Percentiles rank a stretch among this genome's conserved stretches.
Evolutionary conservation across 2,888 invertebrate species (phyloP).

Genomic region (Drosophila atripex): DNA sequence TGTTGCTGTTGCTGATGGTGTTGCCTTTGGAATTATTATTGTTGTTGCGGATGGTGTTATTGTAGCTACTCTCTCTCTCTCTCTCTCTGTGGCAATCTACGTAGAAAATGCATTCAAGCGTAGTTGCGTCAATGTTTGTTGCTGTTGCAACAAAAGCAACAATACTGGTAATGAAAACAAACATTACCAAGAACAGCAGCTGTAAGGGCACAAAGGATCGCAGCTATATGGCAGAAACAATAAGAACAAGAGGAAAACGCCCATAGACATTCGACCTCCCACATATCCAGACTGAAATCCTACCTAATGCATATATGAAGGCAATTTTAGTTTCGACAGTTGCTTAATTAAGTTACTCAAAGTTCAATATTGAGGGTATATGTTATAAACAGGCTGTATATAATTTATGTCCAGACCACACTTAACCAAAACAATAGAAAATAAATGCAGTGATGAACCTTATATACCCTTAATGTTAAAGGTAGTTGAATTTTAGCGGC

Average conservation of each 20-base stretch:
- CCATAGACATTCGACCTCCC: constrained; percentile 41
- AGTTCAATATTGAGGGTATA: constrained; percentile 33
- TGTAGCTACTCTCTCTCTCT: constrained; percentile 7
- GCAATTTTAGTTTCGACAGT: constrained; percentile 27
- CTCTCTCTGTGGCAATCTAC: constrained; percentile 18
- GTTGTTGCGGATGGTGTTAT: constrained; percentile 28
- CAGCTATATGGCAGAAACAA: constrained; percentile 29
- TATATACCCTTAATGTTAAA: no score
- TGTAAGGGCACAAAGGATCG: not conserved
- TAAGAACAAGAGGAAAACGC: constrained; percentile 39
- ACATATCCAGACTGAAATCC: constrained; percentile 5
- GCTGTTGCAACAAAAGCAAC: constrained; percentile 49
- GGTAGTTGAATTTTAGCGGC: not conserved
- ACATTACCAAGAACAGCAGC: constrained; percentile 43
- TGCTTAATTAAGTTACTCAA: constrained; percentile 37
- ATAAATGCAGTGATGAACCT: no score
- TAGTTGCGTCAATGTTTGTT: constrained; percentile 45
- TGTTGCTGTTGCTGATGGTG: constrained; percentile 23
- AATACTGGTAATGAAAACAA: constrained; percentile 63
- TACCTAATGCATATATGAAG: constrained; percentile 34
- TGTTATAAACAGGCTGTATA: constrained; percentile 6
- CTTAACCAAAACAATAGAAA: not conserved
- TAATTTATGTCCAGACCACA: no score
- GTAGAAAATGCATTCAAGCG: constrained; percentile 51
- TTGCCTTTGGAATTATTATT: constrained; percentile 18